phyloP scores from a whole-genome alignment of 2,888 invertebrate species.

The Mythimna vitellina region DNA sequence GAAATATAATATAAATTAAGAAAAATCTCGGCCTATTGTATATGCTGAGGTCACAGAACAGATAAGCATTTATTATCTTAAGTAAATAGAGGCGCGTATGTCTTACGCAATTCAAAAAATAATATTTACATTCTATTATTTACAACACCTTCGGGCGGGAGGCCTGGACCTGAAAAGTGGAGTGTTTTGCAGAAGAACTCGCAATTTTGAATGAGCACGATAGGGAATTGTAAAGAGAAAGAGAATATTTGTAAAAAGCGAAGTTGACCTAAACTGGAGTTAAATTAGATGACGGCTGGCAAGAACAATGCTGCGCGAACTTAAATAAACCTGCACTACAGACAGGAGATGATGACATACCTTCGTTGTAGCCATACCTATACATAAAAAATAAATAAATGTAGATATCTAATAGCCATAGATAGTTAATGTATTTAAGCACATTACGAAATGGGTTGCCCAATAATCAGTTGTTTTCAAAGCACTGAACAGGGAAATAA shows the following conservation, averaged over 20 bases:
- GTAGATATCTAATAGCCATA: background rate
- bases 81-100: slow-evolving; percentile 20
- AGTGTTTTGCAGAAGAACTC: background rate
- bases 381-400: too few relatives aligned
- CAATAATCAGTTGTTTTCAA: background rate
- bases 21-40: slow-evolving; percentile 17
- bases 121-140: slow-evolving; percentile 8
- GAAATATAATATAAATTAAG: background rate
- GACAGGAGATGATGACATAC: background rate
- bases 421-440: background rate
- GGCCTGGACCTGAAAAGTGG: background rate
- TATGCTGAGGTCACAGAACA: slow-evolving; percentile 20
- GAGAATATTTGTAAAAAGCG: background rate
- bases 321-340: background rate
- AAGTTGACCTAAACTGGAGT: background rate
- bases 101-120: background rate
- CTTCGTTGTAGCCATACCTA: too few relatives aligned
- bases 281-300: background rate
- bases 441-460: background rate
- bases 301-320: background rate
- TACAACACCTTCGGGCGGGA: background rate
- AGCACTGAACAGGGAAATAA: background rate
- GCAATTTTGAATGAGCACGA: background rate
- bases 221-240: background rate
- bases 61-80: slow-evolving; percentile 31